Percentiles rank a stretch among this genome's conserved stretches.
Evolutionary conservation across 2,113 vertebrate species (phyloP).

Genomic region (Trogon surrucura): DNA sequence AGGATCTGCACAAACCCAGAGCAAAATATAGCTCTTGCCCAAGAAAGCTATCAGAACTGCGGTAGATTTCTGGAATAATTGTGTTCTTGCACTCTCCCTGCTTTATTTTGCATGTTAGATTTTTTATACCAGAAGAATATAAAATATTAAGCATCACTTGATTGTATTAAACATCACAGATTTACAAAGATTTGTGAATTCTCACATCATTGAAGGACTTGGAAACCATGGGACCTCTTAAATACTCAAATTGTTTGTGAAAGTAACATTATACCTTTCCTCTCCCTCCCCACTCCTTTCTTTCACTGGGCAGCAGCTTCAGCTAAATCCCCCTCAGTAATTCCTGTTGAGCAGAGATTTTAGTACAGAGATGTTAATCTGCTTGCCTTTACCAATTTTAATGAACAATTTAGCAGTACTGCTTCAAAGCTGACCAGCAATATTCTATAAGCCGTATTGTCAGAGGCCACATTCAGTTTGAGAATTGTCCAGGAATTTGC

Average conservation of each 20-base stretch:
- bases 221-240: not conserved
- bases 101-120: not conserved
- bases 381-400: not conserved
- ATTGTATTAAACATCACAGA: not conserved
- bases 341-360: not conserved
- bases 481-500: not conserved
- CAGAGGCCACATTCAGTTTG: not conserved
- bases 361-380: not conserved
- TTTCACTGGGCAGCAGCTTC: not conserved
- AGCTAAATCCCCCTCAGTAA: not conserved
- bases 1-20: not conserved
- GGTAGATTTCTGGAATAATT: not conserved
- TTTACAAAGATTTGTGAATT: not conserved
- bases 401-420: not conserved
- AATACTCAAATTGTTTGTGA: not conserved
- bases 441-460: not conserved
- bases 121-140: not conserved
- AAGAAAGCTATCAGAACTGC: not conserved
- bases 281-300: not conserved
- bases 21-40: not conserved
- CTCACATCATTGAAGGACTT: not conserved
- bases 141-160: not conserved
- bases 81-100: not conserved
- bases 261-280: not conserved
- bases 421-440: not conserved